A percentile compares a stretch with the other conserved stretches of the same genome.
These are phyloP conservation scores for Antechinus stuartii DNA, from an alignment of 2,113 vertebrate genomes.

Conservation along the genomic window DNA sequence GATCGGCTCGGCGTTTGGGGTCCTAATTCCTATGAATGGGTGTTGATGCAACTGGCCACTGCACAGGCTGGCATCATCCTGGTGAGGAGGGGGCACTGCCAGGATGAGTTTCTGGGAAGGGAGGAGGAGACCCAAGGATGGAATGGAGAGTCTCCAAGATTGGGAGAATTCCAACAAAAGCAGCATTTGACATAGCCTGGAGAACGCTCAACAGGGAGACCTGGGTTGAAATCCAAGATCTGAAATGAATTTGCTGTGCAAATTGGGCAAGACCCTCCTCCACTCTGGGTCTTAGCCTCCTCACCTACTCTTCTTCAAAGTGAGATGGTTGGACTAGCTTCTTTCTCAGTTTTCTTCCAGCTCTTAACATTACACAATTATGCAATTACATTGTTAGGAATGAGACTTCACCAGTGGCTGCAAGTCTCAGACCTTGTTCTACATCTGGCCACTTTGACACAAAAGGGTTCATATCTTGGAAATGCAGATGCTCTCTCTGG, in stretches of 20 bases:
- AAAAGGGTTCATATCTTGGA: background rate
- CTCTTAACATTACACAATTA: background rate
- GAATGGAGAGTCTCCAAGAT: background rate
- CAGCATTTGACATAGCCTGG: background rate
- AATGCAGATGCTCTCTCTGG: background rate
- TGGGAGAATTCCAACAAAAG: background rate
- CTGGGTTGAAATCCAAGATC: background rate
- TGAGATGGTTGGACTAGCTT: background rate
- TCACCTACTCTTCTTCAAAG: background rate
- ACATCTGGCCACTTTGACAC: background rate
- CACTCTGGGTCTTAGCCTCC: background rate
- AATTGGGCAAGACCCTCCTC: background rate
- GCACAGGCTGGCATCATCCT: constrained; percentile 94
- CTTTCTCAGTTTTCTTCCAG: background rate
- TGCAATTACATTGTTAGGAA: background rate
- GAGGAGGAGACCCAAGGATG: background rate
- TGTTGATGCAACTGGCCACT: constrained; percentile 93
- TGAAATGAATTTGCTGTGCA: background rate
- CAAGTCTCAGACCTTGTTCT: background rate
- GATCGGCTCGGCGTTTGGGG: constrained; percentile 96
- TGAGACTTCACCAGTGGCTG: background rate
- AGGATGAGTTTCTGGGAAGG: background rate
- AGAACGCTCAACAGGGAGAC: background rate
- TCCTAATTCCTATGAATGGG: constrained; percentile 94
- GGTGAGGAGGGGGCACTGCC: constrained; percentile 85